phyloP scores from a whole-genome alignment of 2,888 invertebrate species.

The Dynastes grantii region DNA sequence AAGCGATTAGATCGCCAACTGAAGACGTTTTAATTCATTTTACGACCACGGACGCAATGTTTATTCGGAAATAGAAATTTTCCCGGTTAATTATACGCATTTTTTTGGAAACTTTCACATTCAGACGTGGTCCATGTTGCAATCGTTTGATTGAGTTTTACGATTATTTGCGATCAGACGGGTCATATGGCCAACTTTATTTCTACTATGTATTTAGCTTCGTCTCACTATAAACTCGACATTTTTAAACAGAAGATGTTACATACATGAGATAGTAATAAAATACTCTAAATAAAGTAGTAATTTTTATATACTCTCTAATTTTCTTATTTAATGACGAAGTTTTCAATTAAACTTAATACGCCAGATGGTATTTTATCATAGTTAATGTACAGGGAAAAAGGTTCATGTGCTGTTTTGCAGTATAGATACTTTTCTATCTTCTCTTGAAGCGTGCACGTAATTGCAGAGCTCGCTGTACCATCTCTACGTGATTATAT shows the following conservation, averaged over 20 bases:
- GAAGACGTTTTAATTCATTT: slow-evolving; percentile 13
- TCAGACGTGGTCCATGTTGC: slow-evolving; percentile 22
- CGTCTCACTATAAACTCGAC: slow-evolving; percentile 35
- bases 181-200: slow-evolving; percentile 33
- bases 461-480: too few relatives aligned
- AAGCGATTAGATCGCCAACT: slow-evolving; percentile 14
- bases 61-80: slow-evolving; percentile 27
- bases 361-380: not conserved
- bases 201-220: slow-evolving; percentile 10
- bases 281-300: slow-evolving; percentile 41
- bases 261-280: slow-evolving; percentile 35
- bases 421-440: too few relatives aligned
- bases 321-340: not conserved
- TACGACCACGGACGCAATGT: not conserved
- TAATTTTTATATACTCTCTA: slow-evolving; percentile 20
- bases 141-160: slow-evolving; percentile 40
- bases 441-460: too few relatives aligned
- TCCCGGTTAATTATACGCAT: slow-evolving; percentile 32
- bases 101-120: slow-evolving; percentile 26
- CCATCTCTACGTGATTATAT: too few relatives aligned
- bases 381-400: too few relatives aligned
- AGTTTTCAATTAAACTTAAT: not conserved
- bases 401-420: too few relatives aligned
- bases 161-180: slow-evolving; percentile 35
- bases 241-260: slow-evolving; percentile 38